phyloP scores from a whole-genome alignment of 2,113 vertebrate genomes.

The Rhinoderma darwinii region DNA sequence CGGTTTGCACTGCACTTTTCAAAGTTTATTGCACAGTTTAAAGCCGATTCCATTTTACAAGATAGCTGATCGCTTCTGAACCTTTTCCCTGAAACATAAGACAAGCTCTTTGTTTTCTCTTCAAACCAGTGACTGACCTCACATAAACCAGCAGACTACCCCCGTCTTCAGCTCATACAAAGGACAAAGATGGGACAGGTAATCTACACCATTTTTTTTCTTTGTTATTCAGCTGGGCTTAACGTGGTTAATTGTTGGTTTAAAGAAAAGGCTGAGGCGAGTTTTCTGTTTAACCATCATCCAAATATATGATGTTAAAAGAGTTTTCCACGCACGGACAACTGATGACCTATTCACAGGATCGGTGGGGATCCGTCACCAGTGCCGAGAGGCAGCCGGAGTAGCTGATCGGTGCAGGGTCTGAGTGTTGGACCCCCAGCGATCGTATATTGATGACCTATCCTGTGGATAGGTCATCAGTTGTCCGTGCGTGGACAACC shows the following conservation, averaged over 20 bases:
- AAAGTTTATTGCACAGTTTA: slow-evolving; percentile 57
- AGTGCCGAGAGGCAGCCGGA: too few relatives aligned
- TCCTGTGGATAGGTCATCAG: too few relatives aligned
- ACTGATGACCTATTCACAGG: too few relatives aligned
- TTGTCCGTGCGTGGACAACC: too few relatives aligned
- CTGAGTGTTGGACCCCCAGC: too few relatives aligned
- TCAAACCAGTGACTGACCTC: slow-evolving; percentile 59
- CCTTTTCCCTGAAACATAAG: slow-evolving; percentile 55
- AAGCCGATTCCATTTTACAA: slow-evolving; percentile 58
- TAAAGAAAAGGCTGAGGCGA: not conserved
- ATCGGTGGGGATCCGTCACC: too few relatives aligned
- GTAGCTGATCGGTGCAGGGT: too few relatives aligned
- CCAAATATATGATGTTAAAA: not conserved
- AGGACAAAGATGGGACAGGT: slow-evolving; percentile 28
- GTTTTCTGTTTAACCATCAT: not conserved
- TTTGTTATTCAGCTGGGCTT: not conserved
- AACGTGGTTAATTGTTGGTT: not conserved
- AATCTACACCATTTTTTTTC: not conserved
- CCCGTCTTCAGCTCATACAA: slow-evolving; percentile 13
- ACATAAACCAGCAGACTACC: slow-evolving; percentile 44
- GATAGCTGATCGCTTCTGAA: slow-evolving; percentile 57
- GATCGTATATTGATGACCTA: too few relatives aligned
- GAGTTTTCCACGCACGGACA: too few relatives aligned
- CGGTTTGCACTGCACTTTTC: slow-evolving; percentile 53
- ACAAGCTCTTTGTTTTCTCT: slow-evolving; percentile 39